Evolutionary conservation across 2,797 vertebrate genomes (phyloP).

Genomic region (Podarcis siculus): DNA sequence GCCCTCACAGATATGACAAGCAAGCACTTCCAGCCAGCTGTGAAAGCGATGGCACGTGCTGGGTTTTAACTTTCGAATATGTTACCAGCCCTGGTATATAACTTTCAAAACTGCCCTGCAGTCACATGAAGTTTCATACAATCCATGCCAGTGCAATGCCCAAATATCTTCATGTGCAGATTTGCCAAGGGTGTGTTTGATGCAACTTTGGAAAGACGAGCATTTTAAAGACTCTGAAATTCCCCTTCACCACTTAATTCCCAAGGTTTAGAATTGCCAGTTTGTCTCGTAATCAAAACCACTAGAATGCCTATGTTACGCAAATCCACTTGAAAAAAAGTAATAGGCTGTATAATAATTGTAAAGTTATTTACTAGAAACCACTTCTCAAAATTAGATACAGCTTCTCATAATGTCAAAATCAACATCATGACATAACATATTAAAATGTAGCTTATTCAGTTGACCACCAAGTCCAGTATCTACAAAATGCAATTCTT

Average conservation of each 20-base stretch:
- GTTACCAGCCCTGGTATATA: not conserved
- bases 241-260: not conserved
- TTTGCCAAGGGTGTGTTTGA: slow-evolving; percentile 21
- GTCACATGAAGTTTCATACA: not conserved
- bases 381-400: no score
- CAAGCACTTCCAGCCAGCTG: not conserved
- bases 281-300: no score
- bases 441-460: no score
- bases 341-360: no score
- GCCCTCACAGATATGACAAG: not conserved
- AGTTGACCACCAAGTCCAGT: no score
- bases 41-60: not conserved
- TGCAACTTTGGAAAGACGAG: not conserved
- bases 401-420: no score
- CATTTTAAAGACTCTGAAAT: not conserved
- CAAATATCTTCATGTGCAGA: not conserved
- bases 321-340: not conserved
- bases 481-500: no score
- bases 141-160: not conserved
- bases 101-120: not conserved
- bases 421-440: no score
- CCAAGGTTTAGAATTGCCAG: not conserved
- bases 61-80: not conserved
- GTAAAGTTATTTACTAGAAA: no score
- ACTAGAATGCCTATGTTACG: not conserved